Conservation (phyloP, 2,888 invertebrate species). For the Stomorhina lunata region DNA sequence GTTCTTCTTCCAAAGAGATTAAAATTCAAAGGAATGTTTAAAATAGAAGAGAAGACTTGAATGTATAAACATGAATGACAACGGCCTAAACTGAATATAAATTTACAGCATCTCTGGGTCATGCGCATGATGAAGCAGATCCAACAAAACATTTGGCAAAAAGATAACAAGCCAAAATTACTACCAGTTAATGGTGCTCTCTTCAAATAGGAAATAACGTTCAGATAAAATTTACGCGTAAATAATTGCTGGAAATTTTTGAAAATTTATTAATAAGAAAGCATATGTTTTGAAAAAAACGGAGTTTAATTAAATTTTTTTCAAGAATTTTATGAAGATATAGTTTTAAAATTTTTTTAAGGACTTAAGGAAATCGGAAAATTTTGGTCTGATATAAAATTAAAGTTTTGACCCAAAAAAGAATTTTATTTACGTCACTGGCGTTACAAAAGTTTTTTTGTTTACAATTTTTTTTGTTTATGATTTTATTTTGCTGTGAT, state of each 20-base stretch:
- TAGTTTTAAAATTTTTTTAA: neutral
- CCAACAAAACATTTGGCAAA: neutral
- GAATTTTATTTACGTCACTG: constrained; percentile 44
- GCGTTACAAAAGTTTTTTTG: too few species aligned
- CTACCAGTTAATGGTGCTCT: constrained; percentile 1
- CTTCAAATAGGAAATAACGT: neutral
- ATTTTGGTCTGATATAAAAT: neutral
- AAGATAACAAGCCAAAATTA: neutral
- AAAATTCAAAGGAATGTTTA: neutral
- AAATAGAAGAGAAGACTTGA: neutral
- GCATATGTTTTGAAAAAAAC: constrained; percentile 6
- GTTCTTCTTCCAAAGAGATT: neutral
- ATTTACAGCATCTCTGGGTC: neutral
- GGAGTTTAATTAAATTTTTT: neutral
- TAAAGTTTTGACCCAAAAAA: too few species aligned
- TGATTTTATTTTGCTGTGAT: neutral
- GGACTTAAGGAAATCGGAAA: neutral
- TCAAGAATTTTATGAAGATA: too few species aligned
- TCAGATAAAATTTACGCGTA: constrained; percentile 13
- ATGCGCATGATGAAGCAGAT: neutral
- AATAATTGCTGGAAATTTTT: too few species aligned
- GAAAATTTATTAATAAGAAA: neutral
- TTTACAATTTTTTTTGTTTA: neutral
- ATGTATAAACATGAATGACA: too few species aligned
- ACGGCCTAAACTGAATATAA: too few species aligned